Percentiles rank a stretch among this genome's conserved stretches.
Evolutionary conservation across 2,888 invertebrate species (phyloP).

Genomic region (Ischnura elegans): DNA sequence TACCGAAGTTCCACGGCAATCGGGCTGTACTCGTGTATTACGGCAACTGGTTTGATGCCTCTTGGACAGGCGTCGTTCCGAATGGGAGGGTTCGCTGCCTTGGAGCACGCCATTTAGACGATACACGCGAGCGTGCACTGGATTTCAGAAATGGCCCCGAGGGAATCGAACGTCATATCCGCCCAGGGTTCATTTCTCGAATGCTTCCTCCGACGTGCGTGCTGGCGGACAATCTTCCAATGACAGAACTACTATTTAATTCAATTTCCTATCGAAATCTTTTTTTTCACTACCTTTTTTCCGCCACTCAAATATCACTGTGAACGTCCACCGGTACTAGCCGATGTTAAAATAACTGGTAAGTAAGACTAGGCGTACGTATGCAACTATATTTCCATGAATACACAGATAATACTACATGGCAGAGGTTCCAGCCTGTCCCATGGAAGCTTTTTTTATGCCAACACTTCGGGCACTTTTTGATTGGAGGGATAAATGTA

Average conservation of each 20-base stretch:
- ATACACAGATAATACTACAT: too few relatives aligned
- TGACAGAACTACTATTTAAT: background rate
- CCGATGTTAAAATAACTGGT: too few relatives aligned
- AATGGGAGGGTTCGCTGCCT: background rate
- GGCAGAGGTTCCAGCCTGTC: too few relatives aligned
- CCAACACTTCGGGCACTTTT: background rate
- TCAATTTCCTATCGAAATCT: background rate
- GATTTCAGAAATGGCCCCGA: background rate
- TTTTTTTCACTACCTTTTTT: background rate
- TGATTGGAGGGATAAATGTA: too few relatives aligned
- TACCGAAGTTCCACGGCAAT: background rate
- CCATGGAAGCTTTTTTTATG: too few relatives aligned
- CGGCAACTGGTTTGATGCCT: slow-evolving; percentile 20
- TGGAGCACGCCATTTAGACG: background rate
- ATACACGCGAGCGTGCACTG: background rate
- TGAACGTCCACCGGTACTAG: too few relatives aligned
- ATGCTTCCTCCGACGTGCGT: background rate
- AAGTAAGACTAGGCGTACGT: too few relatives aligned
- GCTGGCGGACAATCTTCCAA: background rate
- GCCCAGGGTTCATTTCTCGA: background rate
- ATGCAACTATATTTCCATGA: too few relatives aligned
- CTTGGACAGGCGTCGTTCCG: background rate
- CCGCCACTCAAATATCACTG: too few relatives aligned
- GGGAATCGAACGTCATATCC: slow-evolving; percentile 31
- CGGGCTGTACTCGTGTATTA: background rate